Evolutionary conservation across 2,888 invertebrate genomes (phyloP).

Genomic region (Cyclophora punctaria): DNA sequence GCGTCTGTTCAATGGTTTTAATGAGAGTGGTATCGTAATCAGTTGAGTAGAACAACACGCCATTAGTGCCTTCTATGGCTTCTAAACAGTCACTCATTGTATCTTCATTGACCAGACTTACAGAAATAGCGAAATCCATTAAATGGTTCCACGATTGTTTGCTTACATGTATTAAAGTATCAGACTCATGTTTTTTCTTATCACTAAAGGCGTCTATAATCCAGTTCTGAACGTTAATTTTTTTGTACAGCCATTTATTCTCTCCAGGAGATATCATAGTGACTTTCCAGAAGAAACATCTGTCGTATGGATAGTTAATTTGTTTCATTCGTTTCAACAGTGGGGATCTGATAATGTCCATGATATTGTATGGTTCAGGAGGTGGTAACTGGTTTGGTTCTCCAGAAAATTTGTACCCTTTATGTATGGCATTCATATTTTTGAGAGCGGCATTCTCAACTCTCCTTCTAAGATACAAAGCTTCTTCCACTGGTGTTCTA

Average conservation of each 20-base stretch:
- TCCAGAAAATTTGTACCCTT: constrained; percentile 55
- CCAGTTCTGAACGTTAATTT: constrained; percentile 64
- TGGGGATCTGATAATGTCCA: constrained; percentile 62
- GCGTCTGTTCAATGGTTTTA: constrained; percentile 38
- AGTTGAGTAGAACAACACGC: constrained; percentile 50
- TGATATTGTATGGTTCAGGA: constrained; percentile 51
- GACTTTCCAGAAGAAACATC: constrained; percentile 77
- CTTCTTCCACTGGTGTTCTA: constrained; percentile 51
- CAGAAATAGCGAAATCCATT: constrained; percentile 65
- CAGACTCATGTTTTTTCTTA: constrained; percentile 41
- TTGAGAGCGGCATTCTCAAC: constrained; percentile 47
- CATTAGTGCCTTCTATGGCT: constrained; percentile 61
- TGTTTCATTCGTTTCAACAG: constrained; percentile 65
- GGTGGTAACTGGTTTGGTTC: constrained; percentile 42
- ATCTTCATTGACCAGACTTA: constrained; percentile 44
- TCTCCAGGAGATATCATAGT: constrained; percentile 74
- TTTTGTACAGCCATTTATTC: constrained; percentile 52
- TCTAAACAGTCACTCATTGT: constrained; percentile 30
- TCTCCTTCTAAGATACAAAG: constrained; percentile 36
- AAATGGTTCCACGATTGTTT: constrained; percentile 66
- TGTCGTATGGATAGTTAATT: constrained; percentile 57
- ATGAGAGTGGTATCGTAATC: constrained; percentile 38
- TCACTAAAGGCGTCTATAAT: constrained; percentile 62
- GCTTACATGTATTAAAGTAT: constrained; percentile 49
- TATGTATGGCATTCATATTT: constrained; percentile 59